Conservation (phyloP, 1,140 invertebrate species). For the Drosophila neocordata region DNA sequence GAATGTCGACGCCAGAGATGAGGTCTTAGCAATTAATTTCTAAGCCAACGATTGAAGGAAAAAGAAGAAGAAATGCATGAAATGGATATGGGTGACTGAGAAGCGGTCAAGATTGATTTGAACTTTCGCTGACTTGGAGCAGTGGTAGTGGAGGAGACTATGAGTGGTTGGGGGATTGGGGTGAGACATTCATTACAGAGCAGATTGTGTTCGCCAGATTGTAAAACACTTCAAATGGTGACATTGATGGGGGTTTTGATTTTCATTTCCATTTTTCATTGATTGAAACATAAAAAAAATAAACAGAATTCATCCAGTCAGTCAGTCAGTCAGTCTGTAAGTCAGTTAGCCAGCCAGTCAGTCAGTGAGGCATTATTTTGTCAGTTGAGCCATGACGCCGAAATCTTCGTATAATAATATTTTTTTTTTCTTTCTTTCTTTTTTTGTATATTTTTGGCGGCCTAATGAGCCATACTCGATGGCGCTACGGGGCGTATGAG, state of each 20-base stretch:
- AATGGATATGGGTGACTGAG: constrained; percentile 65
- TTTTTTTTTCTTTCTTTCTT: background rate
- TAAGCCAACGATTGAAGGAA: constrained; percentile 43
- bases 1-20: constrained; percentile 51
- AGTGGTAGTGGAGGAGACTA: background rate
- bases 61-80: constrained; percentile 41
- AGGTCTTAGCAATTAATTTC: constrained; percentile 51
- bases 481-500: constrained; percentile 71
- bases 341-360: constrained; percentile 2
- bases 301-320: constrained; percentile 8
- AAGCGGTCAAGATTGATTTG: constrained; percentile 67
- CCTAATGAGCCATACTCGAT: constrained; percentile 65
- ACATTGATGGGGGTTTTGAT: constrained; percentile 77
- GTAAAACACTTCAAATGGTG: constrained; percentile 67
- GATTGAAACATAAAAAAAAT: constrained; percentile 72
- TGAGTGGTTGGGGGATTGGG: background rate
- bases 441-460: constrained; percentile 33
- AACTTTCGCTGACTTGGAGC: constrained; percentile 35
- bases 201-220: constrained; percentile 72
- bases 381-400: constrained; percentile 17
- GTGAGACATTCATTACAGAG: constrained; percentile 34
- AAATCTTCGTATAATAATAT: constrained; percentile 32
- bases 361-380: background rate
- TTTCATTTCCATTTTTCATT: constrained; percentile 75
- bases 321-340: constrained; percentile 13